These are phyloP conservation scores for Archips crataeganus DNA, from an alignment of 2,888 invertebrate genomes.

Conservation along the genomic window DNA sequence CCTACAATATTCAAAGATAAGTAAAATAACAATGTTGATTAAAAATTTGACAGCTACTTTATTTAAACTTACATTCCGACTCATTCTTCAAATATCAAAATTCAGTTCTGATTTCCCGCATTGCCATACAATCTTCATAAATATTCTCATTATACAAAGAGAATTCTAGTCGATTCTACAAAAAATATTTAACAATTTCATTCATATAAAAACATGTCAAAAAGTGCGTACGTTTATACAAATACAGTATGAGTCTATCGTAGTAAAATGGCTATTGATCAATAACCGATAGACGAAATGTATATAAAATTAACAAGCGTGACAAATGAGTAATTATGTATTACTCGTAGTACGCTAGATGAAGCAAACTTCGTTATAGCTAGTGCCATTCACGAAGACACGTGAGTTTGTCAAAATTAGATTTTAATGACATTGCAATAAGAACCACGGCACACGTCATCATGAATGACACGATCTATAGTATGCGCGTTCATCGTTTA, in stretches of 20 bases:
- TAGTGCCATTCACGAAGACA: no score
- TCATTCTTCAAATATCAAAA: conserved; percentile 2
- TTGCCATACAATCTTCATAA: conserved; percentile 38
- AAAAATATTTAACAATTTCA: conserved; percentile 40
- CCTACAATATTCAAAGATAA: conserved; percentile 39
- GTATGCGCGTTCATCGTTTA: conserved; percentile 77
- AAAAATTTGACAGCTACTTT: conserved; percentile 18
- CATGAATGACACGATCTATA: no score
- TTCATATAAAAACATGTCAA: conserved; percentile 40
- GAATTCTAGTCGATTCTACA: conserved; percentile 26
- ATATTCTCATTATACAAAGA: conserved; percentile 33
- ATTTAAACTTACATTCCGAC: conserved; percentile 13
- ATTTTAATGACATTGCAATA: no score
- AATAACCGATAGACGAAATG: conserved; percentile 42
- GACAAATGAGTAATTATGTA: conserved; percentile 43
- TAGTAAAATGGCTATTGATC: conserved; percentile 26
- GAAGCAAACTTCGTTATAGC: conserved; percentile 26
- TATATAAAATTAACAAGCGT: conserved; percentile 43
- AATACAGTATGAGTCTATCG: conserved; percentile 40
- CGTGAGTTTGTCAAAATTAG: no score
- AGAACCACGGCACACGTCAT: no score
- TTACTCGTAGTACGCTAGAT: conserved; percentile 47
- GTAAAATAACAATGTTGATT: conserved; percentile 36
- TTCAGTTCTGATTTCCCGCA: conserved; percentile 24
- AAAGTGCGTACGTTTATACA: conserved; percentile 40